phyloP scores from a whole-genome alignment of 2,113 vertebrate genomes.

The Lynx canadensis region DNA sequence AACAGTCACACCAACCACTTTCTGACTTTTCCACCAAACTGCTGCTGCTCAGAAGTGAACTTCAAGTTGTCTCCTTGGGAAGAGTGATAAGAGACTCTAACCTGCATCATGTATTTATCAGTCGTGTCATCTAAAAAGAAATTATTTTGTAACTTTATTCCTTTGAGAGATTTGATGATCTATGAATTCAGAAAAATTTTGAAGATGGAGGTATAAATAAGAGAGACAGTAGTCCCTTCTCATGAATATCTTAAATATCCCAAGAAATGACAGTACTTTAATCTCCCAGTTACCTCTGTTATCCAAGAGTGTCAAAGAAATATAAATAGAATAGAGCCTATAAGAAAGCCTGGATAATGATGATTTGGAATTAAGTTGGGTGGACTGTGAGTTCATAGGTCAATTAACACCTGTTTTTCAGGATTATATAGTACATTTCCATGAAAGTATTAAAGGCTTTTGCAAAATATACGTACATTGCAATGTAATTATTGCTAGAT shows the following conservation, averaged over 20 bases:
- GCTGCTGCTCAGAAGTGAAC: background rate
- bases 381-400: background rate
- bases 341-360: background rate
- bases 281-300: background rate
- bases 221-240: background rate
- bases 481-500: background rate
- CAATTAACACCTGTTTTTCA: background rate
- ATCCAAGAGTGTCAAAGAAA: background rate
- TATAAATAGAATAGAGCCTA: background rate
- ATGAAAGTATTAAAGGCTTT: background rate
- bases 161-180: background rate
- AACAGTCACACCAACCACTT: background rate
- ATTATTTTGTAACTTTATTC: background rate
- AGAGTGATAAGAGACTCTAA: background rate
- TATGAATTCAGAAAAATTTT: background rate
- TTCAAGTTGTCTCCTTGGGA: background rate
- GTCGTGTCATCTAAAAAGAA: background rate
- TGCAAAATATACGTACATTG: background rate
- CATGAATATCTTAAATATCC: background rate
- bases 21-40: background rate
- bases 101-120: background rate
- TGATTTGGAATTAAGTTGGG: background rate
- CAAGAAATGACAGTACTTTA: background rate
- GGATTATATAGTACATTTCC: background rate
- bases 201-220: background rate